Percentiles rank a stretch among this genome's conserved stretches.
Evolutionary conservation across 2,113 vertebrate species (phyloP).

Genomic region (Pycnonotus jocosus): DNA sequence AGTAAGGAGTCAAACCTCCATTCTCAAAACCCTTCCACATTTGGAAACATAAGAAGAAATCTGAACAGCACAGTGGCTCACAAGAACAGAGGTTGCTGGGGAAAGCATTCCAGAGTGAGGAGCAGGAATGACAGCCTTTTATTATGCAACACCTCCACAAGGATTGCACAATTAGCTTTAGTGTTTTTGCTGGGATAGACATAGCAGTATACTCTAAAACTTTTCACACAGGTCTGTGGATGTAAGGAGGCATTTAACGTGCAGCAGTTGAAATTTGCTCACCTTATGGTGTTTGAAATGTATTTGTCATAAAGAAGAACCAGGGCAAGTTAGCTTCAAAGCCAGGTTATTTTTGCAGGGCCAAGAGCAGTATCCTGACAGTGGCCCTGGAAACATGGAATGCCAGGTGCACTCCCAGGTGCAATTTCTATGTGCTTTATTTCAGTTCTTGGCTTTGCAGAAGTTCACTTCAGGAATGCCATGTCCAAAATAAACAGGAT

Average conservation of each 20-base stretch:
- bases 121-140: neutral
- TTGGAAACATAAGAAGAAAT: neutral
- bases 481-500: fast-evolving
- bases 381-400: neutral
- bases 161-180: neutral
- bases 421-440: fast-evolving
- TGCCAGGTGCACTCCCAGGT: neutral
- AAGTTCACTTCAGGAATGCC: neutral
- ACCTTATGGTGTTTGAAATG: fast-evolving
- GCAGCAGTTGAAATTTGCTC: neutral
- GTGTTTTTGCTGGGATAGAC: neutral
- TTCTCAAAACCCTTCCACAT: neutral
- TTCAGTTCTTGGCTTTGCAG: neutral
- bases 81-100: neutral
- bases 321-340: neutral
- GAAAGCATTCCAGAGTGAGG: fast-evolving
- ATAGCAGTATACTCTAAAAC: neutral
- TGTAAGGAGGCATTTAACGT: neutral
- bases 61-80: neutral
- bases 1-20: neutral
- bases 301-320: neutral
- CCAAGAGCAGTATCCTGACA: neutral
- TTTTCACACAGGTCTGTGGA: neutral
- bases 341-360: neutral
- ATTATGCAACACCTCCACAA: neutral